Evolutionary conservation across 2,888 invertebrate species (phyloP), one percentile per base, ranked within the genome.

Genomic region (Dynastes hyllus): DNA sequence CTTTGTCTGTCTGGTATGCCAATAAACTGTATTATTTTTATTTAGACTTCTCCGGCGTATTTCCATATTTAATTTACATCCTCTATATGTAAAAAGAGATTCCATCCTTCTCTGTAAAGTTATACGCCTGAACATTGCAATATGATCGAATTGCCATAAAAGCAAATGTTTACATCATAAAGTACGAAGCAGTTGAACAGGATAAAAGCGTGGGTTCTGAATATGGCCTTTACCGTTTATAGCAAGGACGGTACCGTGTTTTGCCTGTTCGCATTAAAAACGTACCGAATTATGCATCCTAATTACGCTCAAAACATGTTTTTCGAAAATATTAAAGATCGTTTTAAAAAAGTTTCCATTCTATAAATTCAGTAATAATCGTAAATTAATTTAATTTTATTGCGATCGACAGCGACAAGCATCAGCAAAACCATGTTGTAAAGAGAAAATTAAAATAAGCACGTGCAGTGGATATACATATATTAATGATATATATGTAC

Each of bases 101-200:
- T 45, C 11, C 45, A 45, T 11, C 8, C 11, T 8, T 45, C 37
- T 37, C 16, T 55, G 22, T 27, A 55, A 22, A 22, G 22, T 22
- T 22, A 22, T 45, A 8, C 8, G 50, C n/a, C 22, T 13, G 51
- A 69, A 29, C 66, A 76, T 40, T 32, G 37, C 55, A 51, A 61
- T 16, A 70, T n/a, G 67, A 55, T 67, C 40, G 22, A 78, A 78
- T 63, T 71, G 27, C 78, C 78, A 63, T 78, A 78, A 78, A 78
- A 78, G 78, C 71, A 78, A 13, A 78, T 70, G 61, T 70, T 70
- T 78, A 78, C 78, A 70, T 70, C 45, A 75, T 75, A 75, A 75
- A 75, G 27, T 55, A 75, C 29, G 16, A 55, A 55, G 55, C 22
- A 3, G 55, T 16, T 22, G 22, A 22, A 13, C 32, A 22, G 22